phyloP scores from a whole-genome alignment of 1,140 invertebrate species.

The Drosophila trapezifrons region DNA sequence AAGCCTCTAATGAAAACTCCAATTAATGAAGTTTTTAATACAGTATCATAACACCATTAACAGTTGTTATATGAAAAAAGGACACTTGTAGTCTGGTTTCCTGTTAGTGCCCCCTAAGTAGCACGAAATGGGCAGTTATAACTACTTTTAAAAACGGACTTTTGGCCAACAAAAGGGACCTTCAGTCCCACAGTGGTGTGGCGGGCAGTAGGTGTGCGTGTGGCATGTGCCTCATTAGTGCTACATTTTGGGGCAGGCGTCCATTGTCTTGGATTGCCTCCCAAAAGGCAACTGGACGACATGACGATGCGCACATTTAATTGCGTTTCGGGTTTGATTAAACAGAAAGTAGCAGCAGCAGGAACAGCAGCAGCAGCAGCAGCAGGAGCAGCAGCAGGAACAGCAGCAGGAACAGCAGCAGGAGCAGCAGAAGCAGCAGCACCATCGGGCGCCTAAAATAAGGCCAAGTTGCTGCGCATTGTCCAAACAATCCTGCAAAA shows the following conservation, averaged over 20 bases:
- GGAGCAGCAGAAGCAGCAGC: slow-evolving; percentile 8
- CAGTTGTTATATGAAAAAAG: not conserved
- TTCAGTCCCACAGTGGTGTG: not conserved
- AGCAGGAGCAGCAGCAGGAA: too few species aligned
- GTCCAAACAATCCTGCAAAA: slow-evolving; percentile 6
- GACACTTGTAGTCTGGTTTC: not conserved
- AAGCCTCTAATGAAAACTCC: too few species aligned
- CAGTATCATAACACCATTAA: too few species aligned
- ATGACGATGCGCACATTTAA: slow-evolving; percentile 57
- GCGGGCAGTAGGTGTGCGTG: slow-evolving; percentile 14
- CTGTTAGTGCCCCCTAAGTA: not conserved
- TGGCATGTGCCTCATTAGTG: slow-evolving; percentile 63
- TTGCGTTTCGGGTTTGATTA: slow-evolving; percentile 62
- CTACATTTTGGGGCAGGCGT: slow-evolving; percentile 43
- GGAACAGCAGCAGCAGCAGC: too few species aligned
- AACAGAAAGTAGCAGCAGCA: slow-evolving; percentile 41
- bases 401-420: too few species aligned
- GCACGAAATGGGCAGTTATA: not conserved
- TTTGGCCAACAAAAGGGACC: not conserved
- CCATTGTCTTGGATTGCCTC: slow-evolving; percentile 48
- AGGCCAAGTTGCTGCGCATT: slow-evolving; percentile 35
- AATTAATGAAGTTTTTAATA: too few species aligned
- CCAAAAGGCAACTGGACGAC: slow-evolving; percentile 54
- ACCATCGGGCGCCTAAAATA: slow-evolving; percentile 12
- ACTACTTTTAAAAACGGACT: not conserved